phyloP scores from a whole-genome alignment of 2,113 vertebrate species.

The Seriola rivoliana region DNA sequence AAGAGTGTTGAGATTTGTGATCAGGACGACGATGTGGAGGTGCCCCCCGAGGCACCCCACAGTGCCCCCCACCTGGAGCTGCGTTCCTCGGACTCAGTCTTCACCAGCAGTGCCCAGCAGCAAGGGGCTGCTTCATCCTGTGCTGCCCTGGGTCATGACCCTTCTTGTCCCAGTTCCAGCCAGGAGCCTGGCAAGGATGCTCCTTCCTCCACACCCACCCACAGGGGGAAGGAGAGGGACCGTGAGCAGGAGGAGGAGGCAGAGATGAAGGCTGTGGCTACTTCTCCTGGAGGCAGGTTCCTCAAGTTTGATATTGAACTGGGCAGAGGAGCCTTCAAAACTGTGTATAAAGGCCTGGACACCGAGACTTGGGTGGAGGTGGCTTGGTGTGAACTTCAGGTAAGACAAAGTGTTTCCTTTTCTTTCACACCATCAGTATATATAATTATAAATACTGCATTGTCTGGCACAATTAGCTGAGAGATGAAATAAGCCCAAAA shows the following conservation, averaged over 20 bases:
- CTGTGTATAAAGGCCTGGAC: conserved; percentile 95
- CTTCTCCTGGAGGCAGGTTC: conserved; percentile 92
- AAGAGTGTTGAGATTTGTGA: conserved; percentile 92
- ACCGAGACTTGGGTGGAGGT: conserved; percentile 97
- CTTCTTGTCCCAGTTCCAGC: conserved; percentile 41
- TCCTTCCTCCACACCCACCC: conserved; percentile 57
- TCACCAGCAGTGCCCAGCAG: conserved; percentile 70
- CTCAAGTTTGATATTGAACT: conserved; percentile 96
- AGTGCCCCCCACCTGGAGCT: conserved; percentile 80
- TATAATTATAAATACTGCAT: not conserved
- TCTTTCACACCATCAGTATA: not conserved
- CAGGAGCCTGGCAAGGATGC: conserved; percentile 75
- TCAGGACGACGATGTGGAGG: conserved; percentile 84
- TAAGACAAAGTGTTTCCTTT: conserved; percentile 69
- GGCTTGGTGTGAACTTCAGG: conserved; percentile 97
- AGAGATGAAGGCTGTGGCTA: conserved; percentile 97
- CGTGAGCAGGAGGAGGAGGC: conserved; percentile 93
- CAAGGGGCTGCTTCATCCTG: conserved; percentile 62
- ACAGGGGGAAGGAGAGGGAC: conserved; percentile 84
- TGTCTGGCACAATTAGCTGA: not conserved
- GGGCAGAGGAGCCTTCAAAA: conserved; percentile 95
- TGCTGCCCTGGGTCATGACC: conserved; percentile 68
- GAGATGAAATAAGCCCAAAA: not conserved
- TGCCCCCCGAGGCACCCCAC: conserved; percentile 63
- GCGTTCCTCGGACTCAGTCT: conserved; percentile 79